Conservation (phyloP, 2,797 vertebrate species). For the Serranus cabrilla region DNA sequence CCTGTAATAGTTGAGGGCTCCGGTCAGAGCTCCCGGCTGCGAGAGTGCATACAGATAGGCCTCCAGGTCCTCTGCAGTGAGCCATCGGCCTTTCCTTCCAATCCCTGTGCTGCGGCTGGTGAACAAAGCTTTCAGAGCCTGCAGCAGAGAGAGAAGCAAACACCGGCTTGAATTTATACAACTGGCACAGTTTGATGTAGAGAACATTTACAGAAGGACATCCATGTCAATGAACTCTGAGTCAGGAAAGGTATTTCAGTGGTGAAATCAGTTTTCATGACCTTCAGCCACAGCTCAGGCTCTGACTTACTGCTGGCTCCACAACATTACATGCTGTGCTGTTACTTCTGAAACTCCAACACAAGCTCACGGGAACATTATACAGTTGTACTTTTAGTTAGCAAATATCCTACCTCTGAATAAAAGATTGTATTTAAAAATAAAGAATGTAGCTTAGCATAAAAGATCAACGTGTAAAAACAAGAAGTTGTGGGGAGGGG, state of each 20-base stretch:
- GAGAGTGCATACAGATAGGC: conserved; percentile 96
- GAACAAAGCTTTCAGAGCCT: conserved; percentile 95
- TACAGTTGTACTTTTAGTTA: conserved; percentile 2
- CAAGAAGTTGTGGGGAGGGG: no score
- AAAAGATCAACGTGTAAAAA: no score
- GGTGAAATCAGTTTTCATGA: conserved; percentile 31
- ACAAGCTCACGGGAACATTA: neutral
- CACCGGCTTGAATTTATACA: conserved; percentile 7
- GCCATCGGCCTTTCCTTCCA: conserved; percentile 91
- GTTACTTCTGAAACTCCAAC: conserved; percentile 24
- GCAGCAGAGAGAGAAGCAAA: conserved; percentile 32
- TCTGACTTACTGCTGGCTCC: conserved; percentile 36
- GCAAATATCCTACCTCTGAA: neutral
- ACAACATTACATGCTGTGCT: conserved; percentile 37
- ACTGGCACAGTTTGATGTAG: conserved; percentile 15
- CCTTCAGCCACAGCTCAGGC: conserved; percentile 41
- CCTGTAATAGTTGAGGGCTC: conserved; percentile 96
- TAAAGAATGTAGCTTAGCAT: no score
- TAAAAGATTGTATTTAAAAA: no score
- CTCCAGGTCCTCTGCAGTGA: conserved; percentile 95
- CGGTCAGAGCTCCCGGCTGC: conserved; percentile 95
- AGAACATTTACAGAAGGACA: conserved; percentile 34
- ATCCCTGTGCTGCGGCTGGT: conserved; percentile 94
- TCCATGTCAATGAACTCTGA: conserved; percentile 11
- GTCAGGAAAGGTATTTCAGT: conserved; percentile 20